Base-by-base conservation (phyloP, 2,888 invertebrate species). In the Callimorpha dominula region DNA sequence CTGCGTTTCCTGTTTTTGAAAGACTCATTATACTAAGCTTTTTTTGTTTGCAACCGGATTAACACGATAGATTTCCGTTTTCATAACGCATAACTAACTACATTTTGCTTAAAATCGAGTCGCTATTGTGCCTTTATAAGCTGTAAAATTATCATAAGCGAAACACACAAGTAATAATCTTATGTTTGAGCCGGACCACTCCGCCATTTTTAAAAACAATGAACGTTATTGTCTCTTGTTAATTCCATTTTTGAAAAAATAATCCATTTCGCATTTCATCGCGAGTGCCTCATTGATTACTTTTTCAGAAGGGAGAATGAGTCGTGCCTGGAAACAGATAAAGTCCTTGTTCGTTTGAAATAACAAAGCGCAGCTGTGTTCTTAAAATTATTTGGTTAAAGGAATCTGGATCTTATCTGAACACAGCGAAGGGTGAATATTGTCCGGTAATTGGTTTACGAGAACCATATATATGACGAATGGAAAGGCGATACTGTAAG, bases 181-280 rank as follows among this genome's bases (percentile, higher is more conserved):
- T 90, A 91, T 92, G 94, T 94, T 93, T 92, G 92, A 91, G 85
- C 89, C 87, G 87, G 89, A 86, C 90, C 87, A 87, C 87, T 88
- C 92, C 92, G 94, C 95, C 95, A 95, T 95, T 93, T 95, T 95
- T 93, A 93, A 93, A 93, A 94, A 95, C 95, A 95, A 95, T 95
- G 93, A 93, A 89, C 94, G 93, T 95, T 95, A 95, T 95, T 95
- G 95, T 95, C 95, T 94, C 93, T 94, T 93, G 94, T 94, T 95
- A 94, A 95, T 95, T 94, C 95, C 95, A 94, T 95, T 95, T 95
- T 95, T 94, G 93, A 95, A 95, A 95, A 95, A 95, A 95, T 94
- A 95, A 95, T 95, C 94, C 94, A 94, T 94, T 94, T 94, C 93
- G 93, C 92, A 93, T 95, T 94, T 94, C 92, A 94, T 94, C 92